These are phyloP conservation scores for Pseudorasbora parva DNA, from an alignment of 2,113 vertebrate genomes.

Conservation along the genomic window DNA sequence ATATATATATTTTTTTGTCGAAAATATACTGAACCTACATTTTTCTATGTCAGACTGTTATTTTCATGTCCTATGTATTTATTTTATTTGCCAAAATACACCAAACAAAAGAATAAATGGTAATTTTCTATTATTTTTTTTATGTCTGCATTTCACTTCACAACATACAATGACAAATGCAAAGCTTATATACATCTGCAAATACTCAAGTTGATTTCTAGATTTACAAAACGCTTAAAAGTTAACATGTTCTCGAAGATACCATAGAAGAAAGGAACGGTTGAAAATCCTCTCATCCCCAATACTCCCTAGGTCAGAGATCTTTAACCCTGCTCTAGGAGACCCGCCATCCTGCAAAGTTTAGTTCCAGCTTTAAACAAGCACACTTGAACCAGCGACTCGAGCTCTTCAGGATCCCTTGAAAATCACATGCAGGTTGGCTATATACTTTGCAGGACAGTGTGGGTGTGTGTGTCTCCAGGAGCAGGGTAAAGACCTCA, in stretches of 20 bases:
- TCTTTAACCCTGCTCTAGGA: too few species aligned
- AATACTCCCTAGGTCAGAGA: neutral
- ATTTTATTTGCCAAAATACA: neutral
- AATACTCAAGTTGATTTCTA: neutral
- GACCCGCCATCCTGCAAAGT: too few species aligned
- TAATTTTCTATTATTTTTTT: neutral
- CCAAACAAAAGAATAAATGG: neutral
- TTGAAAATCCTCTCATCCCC: neutral
- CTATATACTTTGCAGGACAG: too few species aligned
- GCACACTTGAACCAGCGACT: neutral
- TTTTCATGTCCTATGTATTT: neutral
- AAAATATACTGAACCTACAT: neutral
- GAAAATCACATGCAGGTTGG: too few species aligned
- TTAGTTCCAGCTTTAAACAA: too few species aligned
- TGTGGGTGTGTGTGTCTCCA: too few species aligned
- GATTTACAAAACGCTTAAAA: neutral
- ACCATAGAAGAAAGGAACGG: neutral
- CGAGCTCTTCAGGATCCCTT: too few species aligned
- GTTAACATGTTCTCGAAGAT: neutral
- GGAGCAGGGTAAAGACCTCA: too few species aligned
- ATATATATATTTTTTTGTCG: too few species aligned
- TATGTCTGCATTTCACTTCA: neutral
- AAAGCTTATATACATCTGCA: neutral
- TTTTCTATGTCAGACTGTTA: neutral
- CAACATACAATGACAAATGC: neutral